These are phyloP conservation scores for Paramuricea clavata DNA, from an alignment of 92 coral and sea anemone species.

Conservation along the genomic window DNA sequence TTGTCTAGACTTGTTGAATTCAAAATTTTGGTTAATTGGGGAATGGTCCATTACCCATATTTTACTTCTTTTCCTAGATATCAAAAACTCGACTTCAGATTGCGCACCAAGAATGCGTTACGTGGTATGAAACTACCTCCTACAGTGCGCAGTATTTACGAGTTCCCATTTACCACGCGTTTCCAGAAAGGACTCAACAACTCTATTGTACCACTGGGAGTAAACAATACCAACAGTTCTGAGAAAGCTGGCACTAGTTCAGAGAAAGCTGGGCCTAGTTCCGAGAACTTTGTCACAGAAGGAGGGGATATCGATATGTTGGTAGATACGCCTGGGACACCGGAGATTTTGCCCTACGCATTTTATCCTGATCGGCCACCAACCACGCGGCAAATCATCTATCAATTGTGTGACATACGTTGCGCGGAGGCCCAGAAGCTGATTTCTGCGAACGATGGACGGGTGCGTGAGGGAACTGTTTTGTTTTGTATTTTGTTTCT, in stretches of 20 bases:
- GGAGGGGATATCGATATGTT: slow-evolving; percentile 10
- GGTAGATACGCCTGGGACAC: slow-evolving; percentile 26
- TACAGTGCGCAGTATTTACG: slow-evolving; percentile 36
- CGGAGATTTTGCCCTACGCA: slow-evolving; percentile 83
- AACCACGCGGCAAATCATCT: slow-evolving; percentile 77
- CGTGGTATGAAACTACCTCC: slow-evolving; percentile 73
- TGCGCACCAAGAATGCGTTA: slow-evolving; percentile 68
- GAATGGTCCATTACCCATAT: too few relatives aligned
- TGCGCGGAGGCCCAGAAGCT: slow-evolving; percentile 86
- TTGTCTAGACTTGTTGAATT: too few relatives aligned
- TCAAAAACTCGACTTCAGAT: slow-evolving; percentile 82
- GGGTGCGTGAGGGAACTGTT: slow-evolving; percentile 67
- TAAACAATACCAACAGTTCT: background rate
- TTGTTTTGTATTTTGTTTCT: too few relatives aligned
- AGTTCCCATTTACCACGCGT: slow-evolving; percentile 48
- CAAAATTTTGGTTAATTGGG: too few relatives aligned
- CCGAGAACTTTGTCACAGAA: background rate
- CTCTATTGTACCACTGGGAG: slow-evolving; percentile 44
- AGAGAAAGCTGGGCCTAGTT: background rate
- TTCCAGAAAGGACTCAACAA: slow-evolving; percentile 11
- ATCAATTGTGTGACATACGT: slow-evolving; percentile 93
- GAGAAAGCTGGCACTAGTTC: slow-evolving; percentile 21
- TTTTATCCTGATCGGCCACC: slow-evolving; percentile 89
- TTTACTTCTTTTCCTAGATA: slow-evolving; percentile 51
- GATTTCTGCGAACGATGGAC: slow-evolving; percentile 86